Conservation (phyloP, 2,888 invertebrate genomes). For the Hanleya hanleyi region DNA sequence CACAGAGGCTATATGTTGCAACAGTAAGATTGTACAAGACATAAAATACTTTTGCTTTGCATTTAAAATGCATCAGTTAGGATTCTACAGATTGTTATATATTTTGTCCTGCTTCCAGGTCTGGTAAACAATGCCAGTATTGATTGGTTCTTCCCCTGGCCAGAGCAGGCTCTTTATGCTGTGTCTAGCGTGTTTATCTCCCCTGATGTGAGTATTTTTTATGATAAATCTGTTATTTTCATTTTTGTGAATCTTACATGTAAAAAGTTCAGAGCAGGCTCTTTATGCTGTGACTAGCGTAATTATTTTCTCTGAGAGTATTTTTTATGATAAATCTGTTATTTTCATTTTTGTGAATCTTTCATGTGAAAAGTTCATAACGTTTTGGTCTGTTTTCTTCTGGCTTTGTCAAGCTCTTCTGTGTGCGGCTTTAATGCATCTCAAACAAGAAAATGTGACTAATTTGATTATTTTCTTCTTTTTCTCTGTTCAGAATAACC, state of each 20-base stretch:
- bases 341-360: too few species aligned
- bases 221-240: too few species aligned
- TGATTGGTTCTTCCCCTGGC: constrained; percentile 97
- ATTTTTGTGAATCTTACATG: neutral
- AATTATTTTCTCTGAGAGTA: neutral
- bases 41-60: too few species aligned
- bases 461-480: neutral
- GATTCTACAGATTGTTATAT: neutral
- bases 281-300: neutral
- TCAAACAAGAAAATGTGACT: too few species aligned
- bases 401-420: neutral
- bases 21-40: too few species aligned
- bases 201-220: constrained; percentile 84
- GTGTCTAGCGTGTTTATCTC: constrained; percentile 88
- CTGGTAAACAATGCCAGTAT: constrained; percentile 93
- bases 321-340: too few species aligned
- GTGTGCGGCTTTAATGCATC: neutral
- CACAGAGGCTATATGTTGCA: too few species aligned
- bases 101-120: constrained; percentile 75
- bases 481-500: constrained; percentile 76
- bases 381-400: too few species aligned
- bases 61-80: too few species aligned
- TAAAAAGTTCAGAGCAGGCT: neutral
- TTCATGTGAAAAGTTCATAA: too few species aligned
- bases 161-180: constrained; percentile 88